Conservation (phyloP, 2,797 vertebrate genomes). For the Falco biarmicus region DNA sequence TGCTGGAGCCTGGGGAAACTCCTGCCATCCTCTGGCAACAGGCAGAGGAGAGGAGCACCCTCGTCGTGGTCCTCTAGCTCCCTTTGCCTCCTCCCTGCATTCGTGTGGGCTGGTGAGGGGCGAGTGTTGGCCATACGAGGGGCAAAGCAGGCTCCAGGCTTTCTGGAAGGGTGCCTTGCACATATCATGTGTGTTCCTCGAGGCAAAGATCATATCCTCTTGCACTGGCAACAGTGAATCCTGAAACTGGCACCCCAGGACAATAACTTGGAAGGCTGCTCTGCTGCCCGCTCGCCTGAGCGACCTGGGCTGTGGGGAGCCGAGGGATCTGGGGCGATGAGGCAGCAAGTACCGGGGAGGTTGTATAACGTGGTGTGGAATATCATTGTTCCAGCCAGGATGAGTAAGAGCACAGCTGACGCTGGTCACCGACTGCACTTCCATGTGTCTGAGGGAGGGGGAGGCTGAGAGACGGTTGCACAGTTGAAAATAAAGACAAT, state of each 20-base stretch:
- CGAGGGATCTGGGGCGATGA: background rate
- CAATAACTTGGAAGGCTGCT: background rate
- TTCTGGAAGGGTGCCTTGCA: background rate
- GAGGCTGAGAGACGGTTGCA: conserved; percentile 28
- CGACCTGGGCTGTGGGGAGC: background rate
- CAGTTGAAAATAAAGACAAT: conserved; percentile 61
- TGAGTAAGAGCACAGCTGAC: conserved; percentile 65
- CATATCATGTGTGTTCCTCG: background rate
- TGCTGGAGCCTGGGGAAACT: background rate
- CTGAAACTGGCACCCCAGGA: background rate
- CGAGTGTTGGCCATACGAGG: fast-evolving
- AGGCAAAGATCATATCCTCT: background rate
- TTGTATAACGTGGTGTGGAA: conserved; percentile 54
- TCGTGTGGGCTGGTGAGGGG: fast-evolving
- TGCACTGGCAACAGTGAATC: background rate
- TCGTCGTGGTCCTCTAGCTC: background rate
- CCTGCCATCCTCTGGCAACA: fast-evolving
- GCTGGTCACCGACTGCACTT: conserved; percentile 27
- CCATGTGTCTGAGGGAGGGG: conserved; percentile 35
- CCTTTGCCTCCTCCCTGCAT: background rate
- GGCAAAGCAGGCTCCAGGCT: background rate
- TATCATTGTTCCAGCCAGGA: conserved; percentile 53
- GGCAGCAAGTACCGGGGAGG: background rate
- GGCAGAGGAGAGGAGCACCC: background rate
- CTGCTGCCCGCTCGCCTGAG: background rate